phyloP scores from a whole-genome alignment of 2,113 vertebrate species.

The Caracal caracal region DNA sequence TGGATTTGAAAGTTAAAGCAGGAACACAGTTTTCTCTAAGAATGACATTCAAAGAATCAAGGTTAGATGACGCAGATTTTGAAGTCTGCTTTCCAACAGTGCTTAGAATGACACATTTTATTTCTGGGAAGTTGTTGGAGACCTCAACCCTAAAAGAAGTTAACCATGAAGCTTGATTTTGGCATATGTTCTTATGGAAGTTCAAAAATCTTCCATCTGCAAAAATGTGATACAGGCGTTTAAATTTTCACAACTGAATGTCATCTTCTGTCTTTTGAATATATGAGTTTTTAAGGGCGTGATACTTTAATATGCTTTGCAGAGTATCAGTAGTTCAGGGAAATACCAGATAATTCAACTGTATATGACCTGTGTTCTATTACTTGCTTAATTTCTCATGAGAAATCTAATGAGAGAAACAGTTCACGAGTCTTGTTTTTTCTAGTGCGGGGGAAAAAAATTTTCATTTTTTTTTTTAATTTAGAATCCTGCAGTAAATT shows the following conservation, averaged over 20 bases:
- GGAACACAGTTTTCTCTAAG: background rate
- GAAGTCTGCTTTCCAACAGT: background rate
- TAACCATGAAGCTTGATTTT: background rate
- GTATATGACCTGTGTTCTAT: background rate
- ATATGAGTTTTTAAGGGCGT: background rate
- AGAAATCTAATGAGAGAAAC: background rate
- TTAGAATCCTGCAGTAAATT: background rate
- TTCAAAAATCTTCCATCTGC: background rate
- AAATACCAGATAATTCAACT: background rate
- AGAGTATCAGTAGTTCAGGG: background rate
- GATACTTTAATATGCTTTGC: background rate
- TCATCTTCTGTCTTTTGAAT: background rate
- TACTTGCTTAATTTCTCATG: background rate
- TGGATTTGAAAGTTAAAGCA: constrained; percentile 45
- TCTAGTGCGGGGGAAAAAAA: background rate
- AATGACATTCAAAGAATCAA: background rate
- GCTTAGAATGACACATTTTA: background rate
- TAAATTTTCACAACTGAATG: background rate
- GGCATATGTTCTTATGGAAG: background rate
- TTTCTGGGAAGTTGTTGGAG: background rate
- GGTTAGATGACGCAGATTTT: background rate
- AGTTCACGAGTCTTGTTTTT: background rate
- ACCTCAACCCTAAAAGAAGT: background rate
- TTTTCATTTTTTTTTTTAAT: background rate
- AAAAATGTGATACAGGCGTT: background rate